phyloP scores from a whole-genome alignment of 53 echinoderm and acorn worm genomes.

The Echinometra lucunter region DNA sequence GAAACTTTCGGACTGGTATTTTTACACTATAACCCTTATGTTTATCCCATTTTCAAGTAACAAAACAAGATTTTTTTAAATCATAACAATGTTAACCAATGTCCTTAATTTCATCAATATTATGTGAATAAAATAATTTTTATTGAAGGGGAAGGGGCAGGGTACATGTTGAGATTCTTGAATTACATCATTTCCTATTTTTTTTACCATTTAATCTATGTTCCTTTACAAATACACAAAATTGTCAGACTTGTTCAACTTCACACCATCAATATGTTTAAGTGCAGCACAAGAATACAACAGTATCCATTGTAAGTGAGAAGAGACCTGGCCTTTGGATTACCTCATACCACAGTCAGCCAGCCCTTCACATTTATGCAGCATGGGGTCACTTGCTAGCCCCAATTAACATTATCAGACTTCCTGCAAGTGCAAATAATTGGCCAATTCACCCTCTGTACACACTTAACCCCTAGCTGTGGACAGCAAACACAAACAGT shows the following conservation, averaged over 20 bases:
- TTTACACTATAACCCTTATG: no score
- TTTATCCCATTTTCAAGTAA: no score
- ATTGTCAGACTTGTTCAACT: not conserved
- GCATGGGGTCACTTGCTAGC: conserved; percentile 55
- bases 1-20: no score
- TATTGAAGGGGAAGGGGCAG: not conserved
- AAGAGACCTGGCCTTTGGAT: conserved; percentile 9
- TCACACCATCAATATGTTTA: not conserved
- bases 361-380: conserved; percentile 26
- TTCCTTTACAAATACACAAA: not conserved
- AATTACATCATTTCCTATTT: not conserved
- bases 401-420: conserved; percentile 66
- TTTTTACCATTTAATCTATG: not conserved
- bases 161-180: not conserved
- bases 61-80: no score
- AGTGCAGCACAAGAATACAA: not conserved
- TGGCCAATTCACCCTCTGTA: conserved; percentile 46
- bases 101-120: not conserved
- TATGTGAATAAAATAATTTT: not conserved
- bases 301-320: not conserved
- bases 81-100: no score
- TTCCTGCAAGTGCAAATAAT: conserved; percentile 60
- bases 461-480: not conserved
- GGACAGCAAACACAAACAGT: conserved; percentile 23
- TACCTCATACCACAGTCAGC: conserved; percentile 31